Base-by-base conservation (phyloP, 2,113 vertebrate genomes). In the Benitochromis conjunctus region DNA sequence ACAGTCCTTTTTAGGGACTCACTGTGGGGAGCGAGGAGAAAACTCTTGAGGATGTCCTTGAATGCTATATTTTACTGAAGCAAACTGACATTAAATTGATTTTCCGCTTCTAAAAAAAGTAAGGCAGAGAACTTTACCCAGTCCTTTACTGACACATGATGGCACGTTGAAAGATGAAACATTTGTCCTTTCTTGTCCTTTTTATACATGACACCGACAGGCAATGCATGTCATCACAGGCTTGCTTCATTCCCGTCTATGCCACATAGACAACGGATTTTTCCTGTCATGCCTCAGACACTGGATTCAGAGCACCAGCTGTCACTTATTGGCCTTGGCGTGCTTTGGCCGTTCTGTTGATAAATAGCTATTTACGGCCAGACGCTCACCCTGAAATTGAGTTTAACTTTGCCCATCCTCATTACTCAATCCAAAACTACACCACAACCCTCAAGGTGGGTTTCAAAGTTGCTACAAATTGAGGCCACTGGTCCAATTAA, bases 291-390 rank as follows among this genome's bases (percentile, higher is more conserved):
- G 66, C 58, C 53, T 83, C 81, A 86, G 85, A 83, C 60, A 4
- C 9, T 55, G 76, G 81, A 88, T 80, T 86, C 53, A 64, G 71
- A 88, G 88, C 89, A 86, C 79, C 93, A 95, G 91, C 91, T 94
- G 91, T 62, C 77, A 34, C 82, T 92, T 79, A 87, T 89, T 89
- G 89, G 89, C 91, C 81, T 88, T 80, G 89, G 92, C 82, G 3
- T 38, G 13, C 7, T 82, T 36, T 51, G 91, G 53, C 79, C 3
- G 81, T 60, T n/a, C 86, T 71, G 86, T 84, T 92, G 88, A 90
- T 92, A 92, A 93, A 91, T n/a, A 80, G 54, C 88, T 87, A 84
- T 91, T 92, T 90, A 91, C 87, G 83, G 84, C 94, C 92, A 93
- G 89, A 92, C 88, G 84, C 82, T 92, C 84, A 31, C 82, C 80